Evolutionary conservation across 1,140 invertebrate genomes (phyloP).

Genomic region (Dinoponera quadriceps): DNA sequence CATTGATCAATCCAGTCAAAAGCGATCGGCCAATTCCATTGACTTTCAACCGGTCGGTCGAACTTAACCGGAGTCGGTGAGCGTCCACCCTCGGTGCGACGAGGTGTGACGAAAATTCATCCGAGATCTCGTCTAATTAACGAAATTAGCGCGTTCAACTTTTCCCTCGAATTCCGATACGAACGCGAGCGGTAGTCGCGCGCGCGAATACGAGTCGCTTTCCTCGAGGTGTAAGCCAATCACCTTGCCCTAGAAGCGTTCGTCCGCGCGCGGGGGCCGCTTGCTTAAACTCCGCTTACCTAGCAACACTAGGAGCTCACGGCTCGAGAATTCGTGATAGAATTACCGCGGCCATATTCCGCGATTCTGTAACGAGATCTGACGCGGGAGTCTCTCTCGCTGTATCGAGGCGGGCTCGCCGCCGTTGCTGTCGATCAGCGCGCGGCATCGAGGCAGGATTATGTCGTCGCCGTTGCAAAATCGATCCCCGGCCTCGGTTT

Average conservation of each 20-base stretch:
- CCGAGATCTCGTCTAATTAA: too few relatives aligned
- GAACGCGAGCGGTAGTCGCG: not conserved
- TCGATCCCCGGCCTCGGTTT: conserved; percentile 72
- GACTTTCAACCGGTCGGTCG: too few relatives aligned
- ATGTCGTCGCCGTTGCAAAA: conserved; percentile 65
- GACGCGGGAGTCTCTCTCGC: conserved; percentile 32
- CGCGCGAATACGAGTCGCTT: not conserved
- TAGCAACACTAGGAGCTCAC: conserved; percentile 12
- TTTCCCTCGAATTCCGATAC: not conserved
- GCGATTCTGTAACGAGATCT: conserved; percentile 18
- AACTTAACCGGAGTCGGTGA: too few relatives aligned
- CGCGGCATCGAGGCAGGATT: conserved; percentile 24
- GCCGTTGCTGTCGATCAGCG: not conserved
- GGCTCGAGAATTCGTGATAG: conserved; percentile 42
- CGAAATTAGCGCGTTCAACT: not conserved
- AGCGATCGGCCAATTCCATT: too few relatives aligned
- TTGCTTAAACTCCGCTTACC: conserved; percentile 12
- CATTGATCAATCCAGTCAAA: too few relatives aligned
- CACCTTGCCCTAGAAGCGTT: conserved; percentile 23
- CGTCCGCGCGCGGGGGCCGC: not conserved
- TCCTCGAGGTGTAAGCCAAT: conserved; percentile 16
- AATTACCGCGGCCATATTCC: conserved; percentile 36
- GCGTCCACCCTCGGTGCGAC: too few relatives aligned
- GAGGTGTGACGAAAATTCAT: too few relatives aligned
- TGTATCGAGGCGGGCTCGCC: not conserved